Percentiles rank a stretch among this genome's conserved stretches.
phyloP scores from a whole-genome alignment of 2,797 vertebrate species.

The Zenarchopterus dispar region DNA sequence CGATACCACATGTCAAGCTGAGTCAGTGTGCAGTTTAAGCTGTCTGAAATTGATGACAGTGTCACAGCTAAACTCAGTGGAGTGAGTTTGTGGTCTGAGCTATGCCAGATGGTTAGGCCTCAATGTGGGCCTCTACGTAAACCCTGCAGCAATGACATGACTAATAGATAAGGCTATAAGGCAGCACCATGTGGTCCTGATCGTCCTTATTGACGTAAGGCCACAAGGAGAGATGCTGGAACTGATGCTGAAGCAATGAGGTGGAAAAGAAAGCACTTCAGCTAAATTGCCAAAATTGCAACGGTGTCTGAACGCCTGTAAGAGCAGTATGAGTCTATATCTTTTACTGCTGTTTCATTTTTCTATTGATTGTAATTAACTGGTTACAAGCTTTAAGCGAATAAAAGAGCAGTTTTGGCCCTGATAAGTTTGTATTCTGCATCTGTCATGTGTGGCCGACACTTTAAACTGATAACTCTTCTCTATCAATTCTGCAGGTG shows the following conservation, averaged over 20 bases:
- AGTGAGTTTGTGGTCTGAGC: slow-evolving; percentile 67
- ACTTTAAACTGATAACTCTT: background rate
- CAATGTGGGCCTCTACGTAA: slow-evolving; percentile 68
- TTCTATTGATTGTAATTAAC: background rate
- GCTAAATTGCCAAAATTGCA: slow-evolving; percentile 5
- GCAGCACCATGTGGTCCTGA: slow-evolving; percentile 62
- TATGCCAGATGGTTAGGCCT: slow-evolving; percentile 75
- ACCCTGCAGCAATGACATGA: slow-evolving; percentile 76
- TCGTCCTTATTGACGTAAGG: slow-evolving; percentile 26
- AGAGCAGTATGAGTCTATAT: background rate
- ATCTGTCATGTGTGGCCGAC: no score
- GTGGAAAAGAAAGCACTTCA: slow-evolving; percentile 1
- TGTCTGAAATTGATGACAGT: slow-evolving; percentile 48
- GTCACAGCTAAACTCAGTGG: slow-evolving; percentile 44
- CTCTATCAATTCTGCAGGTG: slow-evolving; percentile 79
- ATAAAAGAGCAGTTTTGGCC: no score
- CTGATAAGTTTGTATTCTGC: no score
- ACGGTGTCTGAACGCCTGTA: background rate
- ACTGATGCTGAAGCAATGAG: slow-evolving; percentile 23
- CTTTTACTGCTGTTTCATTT: background rate
- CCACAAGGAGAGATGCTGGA: slow-evolving; percentile 17
- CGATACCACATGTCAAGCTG: slow-evolving; percentile 3
- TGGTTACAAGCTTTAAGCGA: no score
- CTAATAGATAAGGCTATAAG: slow-evolving; percentile 74
- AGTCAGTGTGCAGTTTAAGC: slow-evolving; percentile 24